Conservation (phyloP, 1,140 invertebrate species). For the Choristoneura fumiferana region DNA sequence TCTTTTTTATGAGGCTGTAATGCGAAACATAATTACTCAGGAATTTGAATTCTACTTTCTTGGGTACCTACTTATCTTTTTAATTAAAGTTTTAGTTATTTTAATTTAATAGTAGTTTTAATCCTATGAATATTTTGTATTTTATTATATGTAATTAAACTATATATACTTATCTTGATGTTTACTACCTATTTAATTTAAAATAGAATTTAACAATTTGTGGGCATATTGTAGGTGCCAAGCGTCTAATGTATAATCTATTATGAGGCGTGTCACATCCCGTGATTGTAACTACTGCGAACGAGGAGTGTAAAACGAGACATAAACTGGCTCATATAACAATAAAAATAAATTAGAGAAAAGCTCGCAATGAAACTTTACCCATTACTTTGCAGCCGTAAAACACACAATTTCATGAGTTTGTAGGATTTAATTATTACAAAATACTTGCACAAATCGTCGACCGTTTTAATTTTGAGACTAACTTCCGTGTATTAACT, state of each 20-base stretch:
- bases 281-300: conserved; percentile 46
- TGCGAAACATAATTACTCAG: too few relatives aligned
- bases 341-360: conserved; percentile 75
- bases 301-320: conserved; percentile 50
- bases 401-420: conserved; percentile 60
- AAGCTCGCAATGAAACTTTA: conserved; percentile 69
- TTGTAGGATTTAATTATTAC: conserved; percentile 66
- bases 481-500: too few relatives aligned
- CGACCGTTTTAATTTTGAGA: conserved; percentile 6
- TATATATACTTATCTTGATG: too few relatives aligned
- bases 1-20: too few relatives aligned
- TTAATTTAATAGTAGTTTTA: too few relatives aligned
- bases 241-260: not conserved
- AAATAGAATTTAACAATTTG: too few relatives aligned
- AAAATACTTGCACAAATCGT: conserved; percentile 48
- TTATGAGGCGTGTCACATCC: conserved; percentile 20
- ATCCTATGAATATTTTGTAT: too few relatives aligned
- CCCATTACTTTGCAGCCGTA: conserved; percentile 53
- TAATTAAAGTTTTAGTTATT: too few relatives aligned
- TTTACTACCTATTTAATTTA: too few relatives aligned
- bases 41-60: too few relatives aligned
- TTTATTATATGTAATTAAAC: too few relatives aligned
- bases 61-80: too few relatives aligned
- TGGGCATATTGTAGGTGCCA: not conserved
- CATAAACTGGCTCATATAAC: conserved; percentile 69